A percentile compares a stretch with the other conserved stretches of the same genome.
These are phyloP conservation scores for Drosophila prolongata DNA, from an alignment of 2,888 invertebrate species.

Conservation along the genomic window DNA sequence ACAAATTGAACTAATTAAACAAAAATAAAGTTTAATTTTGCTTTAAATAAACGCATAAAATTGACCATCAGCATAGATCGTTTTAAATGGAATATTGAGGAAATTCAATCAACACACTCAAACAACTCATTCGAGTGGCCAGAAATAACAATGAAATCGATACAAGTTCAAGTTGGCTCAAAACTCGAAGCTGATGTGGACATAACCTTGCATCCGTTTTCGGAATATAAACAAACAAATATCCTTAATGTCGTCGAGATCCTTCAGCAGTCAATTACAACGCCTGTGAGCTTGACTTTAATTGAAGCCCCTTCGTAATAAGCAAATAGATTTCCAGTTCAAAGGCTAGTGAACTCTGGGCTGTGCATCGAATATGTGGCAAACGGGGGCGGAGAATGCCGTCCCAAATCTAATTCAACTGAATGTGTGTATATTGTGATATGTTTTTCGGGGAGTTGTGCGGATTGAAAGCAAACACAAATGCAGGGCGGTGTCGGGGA, in stretches of 20 bases:
- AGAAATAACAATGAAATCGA: conserved; percentile 17
- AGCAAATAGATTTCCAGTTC: conserved; percentile 26
- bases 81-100: conserved; percentile 5
- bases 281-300: conserved; percentile 21
- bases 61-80: neutral
- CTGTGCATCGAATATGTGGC: neutral
- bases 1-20: too few relatives aligned
- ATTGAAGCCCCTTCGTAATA: conserved; percentile 19
- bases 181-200: neutral
- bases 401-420: conserved; percentile 15
- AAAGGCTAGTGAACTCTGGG: conserved; percentile 2
- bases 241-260: neutral
- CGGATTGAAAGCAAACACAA: conserved; percentile 43
- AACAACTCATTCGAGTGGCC: neutral
- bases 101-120: conserved; percentile 7
- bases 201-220: conserved; percentile 5
- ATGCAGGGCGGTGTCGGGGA: neutral
- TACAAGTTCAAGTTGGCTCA: neutral
- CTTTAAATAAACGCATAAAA: too few relatives aligned
- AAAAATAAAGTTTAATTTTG: too few relatives aligned
- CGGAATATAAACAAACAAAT: neutral
- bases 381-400: conserved; percentile 5
- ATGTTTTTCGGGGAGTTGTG: neutral
- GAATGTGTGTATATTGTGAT: conserved; percentile 4
- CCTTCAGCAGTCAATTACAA: conserved; percentile 25